A percentile compares a stretch with the other conserved stretches of the same genome.
Conservation (phyloP, 2,113 vertebrate species). For the Beaufortia kweichowensis region DNA sequence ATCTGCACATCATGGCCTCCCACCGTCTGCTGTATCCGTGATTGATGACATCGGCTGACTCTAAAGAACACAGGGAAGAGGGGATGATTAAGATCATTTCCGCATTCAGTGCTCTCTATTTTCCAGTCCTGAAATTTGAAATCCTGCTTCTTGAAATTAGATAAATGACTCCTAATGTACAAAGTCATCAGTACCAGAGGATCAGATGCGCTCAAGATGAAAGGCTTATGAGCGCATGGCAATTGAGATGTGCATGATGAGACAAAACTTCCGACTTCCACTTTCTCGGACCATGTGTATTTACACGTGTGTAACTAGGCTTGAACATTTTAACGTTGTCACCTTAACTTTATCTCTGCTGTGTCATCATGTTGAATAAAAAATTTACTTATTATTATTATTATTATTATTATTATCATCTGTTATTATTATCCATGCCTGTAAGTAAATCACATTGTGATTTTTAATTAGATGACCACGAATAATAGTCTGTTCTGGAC, state of each 20-base stretch:
- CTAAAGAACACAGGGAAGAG: constrained; percentile 1
- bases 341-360: background rate
- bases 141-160: constrained; percentile 11
- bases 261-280: constrained; percentile 31
- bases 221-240: constrained; percentile 25
- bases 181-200: constrained; percentile 42
- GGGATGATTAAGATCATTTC: constrained; percentile 24
- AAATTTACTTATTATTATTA: background rate
- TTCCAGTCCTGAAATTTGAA: background rate
- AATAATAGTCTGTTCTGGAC: too few relatives aligned
- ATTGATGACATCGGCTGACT: constrained; percentile 22
- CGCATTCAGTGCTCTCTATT: constrained; percentile 18
- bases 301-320: background rate
- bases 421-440: too few relatives aligned
- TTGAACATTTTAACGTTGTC: background rate
- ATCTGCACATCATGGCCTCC: background rate
- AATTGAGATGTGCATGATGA: constrained; percentile 33
- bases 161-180: constrained; percentile 30
- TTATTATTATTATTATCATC: too few relatives aligned
- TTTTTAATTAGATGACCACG: too few relatives aligned
- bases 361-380: background rate
- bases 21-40: background rate
- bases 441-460: too few relatives aligned
- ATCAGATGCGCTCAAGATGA: constrained; percentile 37
- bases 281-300: background rate